Evolutionary conservation across 2,797 vertebrate species (phyloP), one percentile per base, ranked within the genome.

Genomic region (Ambastaia sidthimunki): DNA sequence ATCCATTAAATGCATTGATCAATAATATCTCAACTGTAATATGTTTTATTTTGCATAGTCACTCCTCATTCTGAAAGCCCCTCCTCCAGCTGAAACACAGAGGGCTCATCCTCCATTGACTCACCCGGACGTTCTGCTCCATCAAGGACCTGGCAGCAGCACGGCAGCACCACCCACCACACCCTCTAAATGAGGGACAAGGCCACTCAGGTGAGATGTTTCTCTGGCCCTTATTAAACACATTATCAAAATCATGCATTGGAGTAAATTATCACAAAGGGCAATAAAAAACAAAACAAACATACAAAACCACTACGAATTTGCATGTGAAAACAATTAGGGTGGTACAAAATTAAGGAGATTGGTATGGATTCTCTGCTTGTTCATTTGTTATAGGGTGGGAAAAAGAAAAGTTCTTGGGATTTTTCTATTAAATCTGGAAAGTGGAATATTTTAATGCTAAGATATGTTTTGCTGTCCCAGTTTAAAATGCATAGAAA

Each of bases 151-250:
- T 96, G 97, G 98, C 98, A 97, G 93, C 96, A 95, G 90, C 96
- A 99, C 89, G 94, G 92, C 87, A 94, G 93, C 89, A 95, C 96
- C 23, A 91, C 93, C 23, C 96, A 95, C 72, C 91, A 93, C 85
- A 89, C 94, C 88, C 94, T 96, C 83, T 97, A 95, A 90, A 99
- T 99, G 98, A 95, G 95, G 92, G 98, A 99, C 95, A 97, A 99
- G 90, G 94, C 97, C 48, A 99, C 98, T 18, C 98, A 99, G 95
- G 98, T 99, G 74, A 65, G 71, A 57, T 44, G 18, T 57, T 44
- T 50, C 47, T 21, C 2, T n/a, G 67, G 70, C n/a, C 3, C 5
- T 13, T 31, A 19, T 6, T 44, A 23, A 25, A 18, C 9, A 54
- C 2, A 19, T 62, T 13, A 25, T 16, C 25, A 16, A 25, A 62